Conservation (phyloP, 2,888 invertebrate genomes). For the Chaetoderma sp. region DNA sequence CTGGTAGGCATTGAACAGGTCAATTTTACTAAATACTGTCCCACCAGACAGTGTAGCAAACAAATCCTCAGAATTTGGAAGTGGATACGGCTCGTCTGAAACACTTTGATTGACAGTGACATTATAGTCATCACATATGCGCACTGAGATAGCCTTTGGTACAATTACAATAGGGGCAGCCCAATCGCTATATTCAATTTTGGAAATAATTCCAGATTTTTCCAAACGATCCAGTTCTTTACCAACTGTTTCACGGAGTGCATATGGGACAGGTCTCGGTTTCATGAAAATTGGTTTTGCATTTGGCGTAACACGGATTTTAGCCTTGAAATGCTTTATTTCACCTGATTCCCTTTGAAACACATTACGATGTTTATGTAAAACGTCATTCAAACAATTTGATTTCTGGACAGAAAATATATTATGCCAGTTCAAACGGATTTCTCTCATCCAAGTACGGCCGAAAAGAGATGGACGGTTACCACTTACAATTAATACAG, state of each 20-base stretch:
- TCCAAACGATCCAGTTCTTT: slow-evolving; percentile 2
- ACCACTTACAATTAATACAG: neutral
- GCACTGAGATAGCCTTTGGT: slow-evolving; percentile 19
- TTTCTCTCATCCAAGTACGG: neutral
- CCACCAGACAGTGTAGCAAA: neutral
- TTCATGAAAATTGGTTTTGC: slow-evolving; percentile 17
- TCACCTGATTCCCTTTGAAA: no score
- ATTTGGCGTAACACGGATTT: slow-evolving; percentile 9
- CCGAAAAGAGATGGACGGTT: neutral
- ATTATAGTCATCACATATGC: slow-evolving; percentile 31
- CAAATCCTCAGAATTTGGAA: neutral
- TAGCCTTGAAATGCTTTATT: slow-evolving; percentile 1
- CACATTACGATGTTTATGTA: no score
- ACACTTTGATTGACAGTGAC: neutral
- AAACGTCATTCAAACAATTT: neutral
- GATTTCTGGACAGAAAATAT: neutral
- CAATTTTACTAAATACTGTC: neutral
- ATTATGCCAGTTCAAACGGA: neutral
- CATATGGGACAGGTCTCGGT: slow-evolving; percentile 19
- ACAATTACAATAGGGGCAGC: slow-evolving; percentile 32
- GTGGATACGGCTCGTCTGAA: neutral
- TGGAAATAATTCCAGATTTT: neutral
- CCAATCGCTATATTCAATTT: slow-evolving; percentile 22
- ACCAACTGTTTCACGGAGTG: slow-evolving; percentile 9
- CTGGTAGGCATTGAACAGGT: neutral